A percentile compares a stretch with the other conserved stretches of the same genome.
phyloP scores from a whole-genome alignment of 2,113 vertebrate genomes.

The Ursus arctos region DNA sequence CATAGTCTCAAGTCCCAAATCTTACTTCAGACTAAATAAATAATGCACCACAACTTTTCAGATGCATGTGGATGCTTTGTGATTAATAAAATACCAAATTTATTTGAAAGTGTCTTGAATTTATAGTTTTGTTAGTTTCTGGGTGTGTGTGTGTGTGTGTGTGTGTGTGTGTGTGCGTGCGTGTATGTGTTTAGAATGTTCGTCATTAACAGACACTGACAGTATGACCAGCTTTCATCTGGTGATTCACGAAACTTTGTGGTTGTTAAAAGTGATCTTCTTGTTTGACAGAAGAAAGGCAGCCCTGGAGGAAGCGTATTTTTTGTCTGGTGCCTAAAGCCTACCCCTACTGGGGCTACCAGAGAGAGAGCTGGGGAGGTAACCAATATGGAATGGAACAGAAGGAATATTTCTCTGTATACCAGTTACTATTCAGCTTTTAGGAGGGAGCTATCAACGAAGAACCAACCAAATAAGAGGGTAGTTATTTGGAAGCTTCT shows the following conservation, averaged over 20 bases:
- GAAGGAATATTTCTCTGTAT: not conserved
- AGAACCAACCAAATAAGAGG: not conserved
- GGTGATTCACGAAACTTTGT: conserved; percentile 72
- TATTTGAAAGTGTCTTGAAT: conserved; percentile 37
- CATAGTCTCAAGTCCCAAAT: not conserved
- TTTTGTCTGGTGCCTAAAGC: not conserved
- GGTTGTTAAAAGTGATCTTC: conserved; percentile 73
- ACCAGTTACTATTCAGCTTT: not conserved
- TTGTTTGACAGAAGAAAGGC: conserved; percentile 31
- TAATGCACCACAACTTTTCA: not conserved
- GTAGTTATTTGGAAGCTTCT: not conserved
- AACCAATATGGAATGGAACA: not conserved
- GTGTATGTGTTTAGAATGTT: conserved; percentile 15
- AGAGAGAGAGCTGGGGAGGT: not conserved
- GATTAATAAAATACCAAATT: conserved; percentile 44
- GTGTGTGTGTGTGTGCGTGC: not conserved
- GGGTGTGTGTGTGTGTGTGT: not conserved
- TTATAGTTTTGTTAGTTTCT: not conserved
- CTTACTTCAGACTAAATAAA: not conserved
- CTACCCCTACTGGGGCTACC: not conserved
- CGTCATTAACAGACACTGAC: not conserved
- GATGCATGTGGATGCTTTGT: not conserved
- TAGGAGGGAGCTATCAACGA: not conserved
- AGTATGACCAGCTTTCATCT: conserved; percentile 41
- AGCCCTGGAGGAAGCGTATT: not conserved